Base-by-base conservation (phyloP, 2,113 vertebrate species). In the Oryzias woworae region DNA sequence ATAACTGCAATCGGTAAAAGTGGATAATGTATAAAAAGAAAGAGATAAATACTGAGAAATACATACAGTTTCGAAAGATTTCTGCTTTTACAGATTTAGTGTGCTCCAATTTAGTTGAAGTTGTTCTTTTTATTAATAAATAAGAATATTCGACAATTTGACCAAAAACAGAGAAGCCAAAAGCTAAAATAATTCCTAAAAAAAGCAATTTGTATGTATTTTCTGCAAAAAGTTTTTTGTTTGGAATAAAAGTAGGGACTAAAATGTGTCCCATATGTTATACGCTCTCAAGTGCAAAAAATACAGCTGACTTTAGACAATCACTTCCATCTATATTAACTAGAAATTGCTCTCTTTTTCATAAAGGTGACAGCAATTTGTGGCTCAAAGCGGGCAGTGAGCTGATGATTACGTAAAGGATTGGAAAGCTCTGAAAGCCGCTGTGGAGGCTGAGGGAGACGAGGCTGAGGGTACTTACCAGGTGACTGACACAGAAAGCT, bases 401-500 rank as follows among this genome's bases (percentile, higher is more conserved):
- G n/a, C n/a, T 20, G 49, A 18, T 58, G 56, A 71, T 78, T 66
- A 71, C 16, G 1, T 62, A 75, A 66, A 66, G 26, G 54, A 49
- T 8, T 60, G 36, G 56, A 59, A 73, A 48, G 57, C 65, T 53
- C 20, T 54, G 57, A 70, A 57, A 58, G 75, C 48, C 22, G 53
- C 36, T 54, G 45, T 42, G 43, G 22, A 53, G 45, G 47, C 43
- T 23, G 66, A 73, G 43, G 63, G 54, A 73, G 60, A 58, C 59
- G 47, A 62, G 56, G 57, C 0, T 41, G 64, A 63, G 43, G 3
- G 71, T 71, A 80, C 87, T 89, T 80, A 89, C 89, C 85, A 54
- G 82, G 77, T 72, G 65, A 73, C 69, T 59, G 62, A 85, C 67
- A 66, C 59, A 76, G 65, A 53, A 63, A 69, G 69, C 53, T 60